Conservation (phyloP, 2,888 invertebrate species). For the Melolontha melolontha region DNA sequence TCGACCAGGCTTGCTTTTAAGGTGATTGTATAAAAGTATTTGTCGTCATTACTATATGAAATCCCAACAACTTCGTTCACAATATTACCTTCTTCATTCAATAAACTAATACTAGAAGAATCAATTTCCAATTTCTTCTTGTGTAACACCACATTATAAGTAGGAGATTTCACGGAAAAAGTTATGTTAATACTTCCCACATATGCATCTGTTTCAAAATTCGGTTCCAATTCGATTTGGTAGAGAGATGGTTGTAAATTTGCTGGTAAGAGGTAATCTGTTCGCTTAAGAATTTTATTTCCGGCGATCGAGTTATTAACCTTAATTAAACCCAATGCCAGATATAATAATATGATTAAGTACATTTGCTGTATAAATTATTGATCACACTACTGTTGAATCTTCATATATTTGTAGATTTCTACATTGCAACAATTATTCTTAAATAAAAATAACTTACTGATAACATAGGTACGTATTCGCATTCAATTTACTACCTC, state of each 20-base stretch:
- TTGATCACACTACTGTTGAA: too few species aligned
- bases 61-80: not conserved
- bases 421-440: too few species aligned
- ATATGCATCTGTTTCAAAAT: constrained; percentile 30
- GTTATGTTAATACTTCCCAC: constrained; percentile 16
- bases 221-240: constrained; percentile 25
- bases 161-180: not conserved
- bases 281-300: not conserved
- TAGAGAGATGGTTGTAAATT: constrained; percentile 6
- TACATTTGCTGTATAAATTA: too few species aligned
- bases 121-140: constrained; percentile 13
- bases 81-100: not conserved
- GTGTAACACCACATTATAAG: constrained; percentile 19
- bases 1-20: not conserved
- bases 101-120: constrained; percentile 5
- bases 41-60: constrained; percentile 5
- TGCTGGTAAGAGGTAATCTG: constrained; percentile 25
- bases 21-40: constrained; percentile 7
- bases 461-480: too few species aligned
- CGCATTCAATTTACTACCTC: too few species aligned
- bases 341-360: too few species aligned
- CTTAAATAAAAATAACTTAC: too few species aligned
- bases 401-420: too few species aligned
- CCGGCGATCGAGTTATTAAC: not conserved
- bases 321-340: not conserved